Conservation (phyloP, 1,140 invertebrate species). For the Rhynchophorus ferrugineus region DNA sequence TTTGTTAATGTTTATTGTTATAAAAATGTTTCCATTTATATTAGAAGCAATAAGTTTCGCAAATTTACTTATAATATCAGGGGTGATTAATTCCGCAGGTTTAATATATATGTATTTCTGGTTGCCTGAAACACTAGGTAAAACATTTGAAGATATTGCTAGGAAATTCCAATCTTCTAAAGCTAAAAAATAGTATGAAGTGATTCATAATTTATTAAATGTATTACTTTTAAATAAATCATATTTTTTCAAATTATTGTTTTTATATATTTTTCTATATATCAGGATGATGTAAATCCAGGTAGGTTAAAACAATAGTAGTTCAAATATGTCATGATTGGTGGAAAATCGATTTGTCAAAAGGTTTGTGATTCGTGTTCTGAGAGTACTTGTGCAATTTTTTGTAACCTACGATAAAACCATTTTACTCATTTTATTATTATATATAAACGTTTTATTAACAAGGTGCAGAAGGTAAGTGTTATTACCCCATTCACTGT, state of each 20-base stretch:
- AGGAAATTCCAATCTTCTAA: constrained; percentile 27
- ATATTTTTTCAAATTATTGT: background rate
- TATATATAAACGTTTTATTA: too few relatives aligned
- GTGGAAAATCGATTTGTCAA: constrained; percentile 5
- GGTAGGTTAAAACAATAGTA: constrained; percentile 1
- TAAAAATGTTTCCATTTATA: constrained; percentile 54
- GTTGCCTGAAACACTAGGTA: constrained; percentile 68
- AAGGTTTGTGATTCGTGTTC: constrained; percentile 3
- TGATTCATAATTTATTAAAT: background rate
- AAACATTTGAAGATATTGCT: constrained; percentile 52
- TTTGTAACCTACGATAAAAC: too few relatives aligned
- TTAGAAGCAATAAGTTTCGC: constrained; percentile 45
- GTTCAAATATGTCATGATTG: background rate
- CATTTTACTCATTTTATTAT: too few relatives aligned
- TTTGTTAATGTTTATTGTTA: constrained; percentile 55
- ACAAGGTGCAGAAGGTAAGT: too few relatives aligned
- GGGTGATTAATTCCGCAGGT: constrained; percentile 49
- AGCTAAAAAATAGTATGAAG: constrained; percentile 5
- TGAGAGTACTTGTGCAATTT: too few relatives aligned
- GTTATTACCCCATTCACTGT: too few relatives aligned
- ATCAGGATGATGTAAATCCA: too few relatives aligned
- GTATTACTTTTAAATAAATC: background rate
- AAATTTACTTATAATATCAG: constrained; percentile 55
- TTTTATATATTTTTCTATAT: too few relatives aligned
- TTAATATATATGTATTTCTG: constrained; percentile 52